phyloP scores from a whole-genome alignment of 2,888 invertebrate genomes.

The Chrysodeixis includens region DNA sequence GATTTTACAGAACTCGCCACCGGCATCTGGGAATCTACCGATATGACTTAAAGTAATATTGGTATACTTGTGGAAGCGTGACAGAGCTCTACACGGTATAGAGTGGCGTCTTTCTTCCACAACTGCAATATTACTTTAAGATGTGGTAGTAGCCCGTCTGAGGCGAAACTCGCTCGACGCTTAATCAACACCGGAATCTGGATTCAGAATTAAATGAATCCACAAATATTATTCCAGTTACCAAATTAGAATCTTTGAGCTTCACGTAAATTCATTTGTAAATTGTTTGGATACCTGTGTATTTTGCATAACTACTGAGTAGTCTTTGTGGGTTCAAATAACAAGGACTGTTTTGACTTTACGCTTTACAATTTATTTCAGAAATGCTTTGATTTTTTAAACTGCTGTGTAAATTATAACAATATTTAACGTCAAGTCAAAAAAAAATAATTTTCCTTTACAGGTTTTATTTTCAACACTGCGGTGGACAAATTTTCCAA shows the following conservation, averaged over 20 bases:
- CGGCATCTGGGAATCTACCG: conserved; percentile 12
- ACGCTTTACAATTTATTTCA: too few species aligned
- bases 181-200: conserved; percentile 44
- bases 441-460: too few species aligned
- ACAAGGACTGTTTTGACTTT: neutral
- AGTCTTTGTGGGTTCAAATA: neutral
- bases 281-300: neutral
- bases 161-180: conserved; percentile 24
- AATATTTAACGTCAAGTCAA: too few species aligned
- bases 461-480: too few species aligned
- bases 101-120: too few species aligned
- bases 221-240: conserved; percentile 31
- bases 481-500: too few species aligned
- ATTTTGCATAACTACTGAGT: neutral
- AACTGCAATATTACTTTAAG: too few species aligned
- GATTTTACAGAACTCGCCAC: conserved; percentile 39
- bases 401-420: too few species aligned
- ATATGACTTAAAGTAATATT: too few species aligned
- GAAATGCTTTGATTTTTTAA: too few species aligned
- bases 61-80: too few species aligned
- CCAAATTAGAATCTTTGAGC: neutral
- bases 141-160: neutral
- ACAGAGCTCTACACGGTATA: too few species aligned
- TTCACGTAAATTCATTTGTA: neutral
- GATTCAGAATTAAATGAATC: conserved; percentile 7